These are phyloP conservation scores for Thermophis baileyi DNA, from an alignment of 2,113 vertebrate genomes.

Conservation along the genomic window DNA sequence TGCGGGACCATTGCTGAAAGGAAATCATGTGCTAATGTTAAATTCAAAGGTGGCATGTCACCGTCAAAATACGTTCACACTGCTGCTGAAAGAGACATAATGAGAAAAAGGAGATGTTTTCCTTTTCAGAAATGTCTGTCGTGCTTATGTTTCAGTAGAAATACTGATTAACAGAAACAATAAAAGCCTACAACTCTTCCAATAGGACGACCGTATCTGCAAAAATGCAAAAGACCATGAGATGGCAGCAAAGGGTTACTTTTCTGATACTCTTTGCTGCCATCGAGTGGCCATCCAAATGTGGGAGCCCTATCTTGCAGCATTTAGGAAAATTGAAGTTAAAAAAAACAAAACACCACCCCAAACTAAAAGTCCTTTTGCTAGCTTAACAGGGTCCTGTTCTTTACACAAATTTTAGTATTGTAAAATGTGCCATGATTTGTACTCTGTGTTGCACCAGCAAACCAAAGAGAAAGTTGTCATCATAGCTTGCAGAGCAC, in stretches of 20 bases:
- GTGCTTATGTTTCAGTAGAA: conserved; percentile 27
- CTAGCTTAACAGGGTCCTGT: conserved; percentile 51
- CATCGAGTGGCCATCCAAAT: neutral
- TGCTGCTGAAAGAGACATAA: neutral
- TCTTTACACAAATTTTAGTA: conserved; percentile 63
- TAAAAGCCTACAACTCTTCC: neutral
- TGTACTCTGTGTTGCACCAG: conserved; percentile 67
- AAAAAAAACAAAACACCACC: neutral
- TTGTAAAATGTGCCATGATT: conserved; percentile 69
- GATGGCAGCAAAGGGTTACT: neutral
- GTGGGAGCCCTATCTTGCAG: neutral
- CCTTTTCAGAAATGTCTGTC: conserved; percentile 32
- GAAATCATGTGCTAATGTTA: conserved; percentile 51
- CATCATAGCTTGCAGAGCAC: conserved; percentile 75
- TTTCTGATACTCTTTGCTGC: neutral
- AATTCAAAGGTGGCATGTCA: conserved; percentile 38
- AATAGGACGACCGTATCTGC: neutral
- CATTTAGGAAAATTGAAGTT: neutral
- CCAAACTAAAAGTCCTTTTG: conserved; percentile 27
- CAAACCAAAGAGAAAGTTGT: conserved; percentile 81
- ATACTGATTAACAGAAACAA: conserved; percentile 21
- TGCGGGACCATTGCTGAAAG: conserved; percentile 35
- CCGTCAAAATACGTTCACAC: conserved; percentile 24
- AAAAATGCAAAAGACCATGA: neutral
- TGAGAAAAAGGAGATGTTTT: conserved; percentile 35